Base-by-base conservation (phyloP, 2,797 vertebrate genomes). In the Macropus fuliginosus region DNA sequence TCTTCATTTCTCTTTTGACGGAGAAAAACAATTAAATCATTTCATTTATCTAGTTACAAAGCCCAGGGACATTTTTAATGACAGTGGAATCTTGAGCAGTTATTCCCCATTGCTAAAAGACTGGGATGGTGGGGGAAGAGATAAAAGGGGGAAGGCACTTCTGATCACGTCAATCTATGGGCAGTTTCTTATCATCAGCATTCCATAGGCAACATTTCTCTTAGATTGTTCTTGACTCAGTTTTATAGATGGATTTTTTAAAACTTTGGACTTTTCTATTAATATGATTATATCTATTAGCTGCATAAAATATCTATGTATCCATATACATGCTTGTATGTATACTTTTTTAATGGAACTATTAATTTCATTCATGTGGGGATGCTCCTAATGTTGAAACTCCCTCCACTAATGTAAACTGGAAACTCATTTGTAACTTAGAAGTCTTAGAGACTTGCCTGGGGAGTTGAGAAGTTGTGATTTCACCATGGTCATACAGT, bases 1-100 rank as follows among this genome's bases (percentile, higher is more conserved):
- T 56, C 21, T 55, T 56, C 40, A 29, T 31, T 92, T 95, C 40
- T 81, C 97, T 94, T 94, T 62, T 94, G 56, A 56, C 29, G 5
- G 5, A 66, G 56, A 81, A 74, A 92, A 93, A 92, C 66, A 50
- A n/a, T 93, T 93, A 89, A 93, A 56, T 18, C 27, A 46, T 46
- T 90, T 31, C 54, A 13, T 11, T 18, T 89, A 56, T 96, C 62
- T 92, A 29, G 57, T 18, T 31, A 54, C 89, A 46, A 11, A 56
- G 55, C 55, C 91, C 10, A 74, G 66, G 66, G 66, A 24, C 40
- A 81, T 81, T 81, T 81, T 81, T 11, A 27, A 81, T 81, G 40
- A 2, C 3, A 11, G 21, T 81, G 74, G n/a, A 81, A 81, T 46
- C 2, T 27, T 24, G 9, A 81, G 74, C 74, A 46, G 74, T 27